Conservation (phyloP, 1,140 invertebrate genomes). For the Euwallacea similis region DNA sequence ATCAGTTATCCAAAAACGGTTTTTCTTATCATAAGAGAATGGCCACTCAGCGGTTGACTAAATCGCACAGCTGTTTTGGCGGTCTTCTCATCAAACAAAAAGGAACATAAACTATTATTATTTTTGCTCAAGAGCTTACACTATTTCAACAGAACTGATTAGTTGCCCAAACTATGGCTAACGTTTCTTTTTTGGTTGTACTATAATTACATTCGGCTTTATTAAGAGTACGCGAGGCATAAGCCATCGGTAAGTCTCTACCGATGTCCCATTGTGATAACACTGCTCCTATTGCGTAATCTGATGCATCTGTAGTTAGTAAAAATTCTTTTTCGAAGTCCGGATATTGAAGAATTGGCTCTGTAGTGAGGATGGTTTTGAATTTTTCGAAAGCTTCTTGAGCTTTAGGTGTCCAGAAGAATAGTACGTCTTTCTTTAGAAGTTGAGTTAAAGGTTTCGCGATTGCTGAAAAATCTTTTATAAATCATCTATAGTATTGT, state of each 20-base stretch:
- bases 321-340: constrained; percentile 50
- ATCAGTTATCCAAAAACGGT: too few species aligned
- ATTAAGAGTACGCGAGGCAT: constrained; percentile 45
- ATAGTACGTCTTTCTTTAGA: constrained; percentile 34
- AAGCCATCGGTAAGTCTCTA: constrained; percentile 44
- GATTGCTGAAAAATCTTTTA: constrained; percentile 33
- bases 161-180: constrained; percentile 47
- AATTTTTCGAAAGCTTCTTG: constrained; percentile 51
- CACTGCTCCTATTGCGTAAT: constrained; percentile 50
- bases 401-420: constrained; percentile 21
- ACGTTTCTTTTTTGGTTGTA: constrained; percentile 43
- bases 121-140: too few species aligned
- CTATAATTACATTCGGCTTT: constrained; percentile 44
- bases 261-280: constrained; percentile 42
- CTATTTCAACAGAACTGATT: constrained; percentile 38
- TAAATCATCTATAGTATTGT: constrained; percentile 42
- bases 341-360: constrained; percentile 51
- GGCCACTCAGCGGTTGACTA: too few species aligned
- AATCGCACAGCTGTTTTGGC: too few species aligned
- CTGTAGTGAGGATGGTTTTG: constrained; percentile 51
- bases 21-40: too few species aligned
- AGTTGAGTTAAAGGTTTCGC: constrained; percentile 38
- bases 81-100: too few species aligned
- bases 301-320: constrained; percentile 53
- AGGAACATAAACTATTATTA: too few species aligned